Conservation (phyloP, 2,113 vertebrate species). For the Dolichotis patagonum region DNA sequence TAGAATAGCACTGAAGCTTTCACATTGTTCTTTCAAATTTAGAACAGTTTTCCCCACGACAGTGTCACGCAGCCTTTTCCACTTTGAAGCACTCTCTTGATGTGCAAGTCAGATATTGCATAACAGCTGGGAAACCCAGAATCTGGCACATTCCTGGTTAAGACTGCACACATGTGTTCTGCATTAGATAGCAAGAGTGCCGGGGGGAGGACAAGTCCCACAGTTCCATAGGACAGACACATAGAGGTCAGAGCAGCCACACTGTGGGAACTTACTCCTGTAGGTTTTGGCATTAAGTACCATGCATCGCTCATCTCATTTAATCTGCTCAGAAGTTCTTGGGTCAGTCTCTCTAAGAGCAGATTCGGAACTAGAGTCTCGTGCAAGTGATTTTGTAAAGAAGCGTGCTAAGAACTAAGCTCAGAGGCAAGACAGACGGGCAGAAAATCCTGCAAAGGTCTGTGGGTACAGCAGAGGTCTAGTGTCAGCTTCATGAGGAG, state of each 20-base stretch:
- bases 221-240: not conserved
- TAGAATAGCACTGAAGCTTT: not conserved
- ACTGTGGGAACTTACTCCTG: accelerated
- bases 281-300: not conserved
- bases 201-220: not conserved
- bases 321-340: not conserved
- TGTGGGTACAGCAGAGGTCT: not conserved
- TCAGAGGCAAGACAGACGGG: not conserved
- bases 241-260: not conserved
- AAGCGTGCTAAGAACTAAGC: not conserved
- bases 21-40: not conserved
- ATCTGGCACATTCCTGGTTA: not conserved
- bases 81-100: not conserved
- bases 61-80: not conserved
- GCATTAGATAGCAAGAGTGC: not conserved
- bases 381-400: not conserved
- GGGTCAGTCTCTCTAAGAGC: not conserved
- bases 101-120: not conserved
- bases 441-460: not conserved
- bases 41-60: not conserved
- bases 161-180: not conserved
- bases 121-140: not conserved
- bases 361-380: not conserved
- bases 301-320: not conserved
- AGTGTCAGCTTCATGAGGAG: not conserved